Evolutionary conservation across 2,113 vertebrate genomes (phyloP), one percentile per base, ranked within the genome.

Genomic region (Psittacara wagleri): DNA sequence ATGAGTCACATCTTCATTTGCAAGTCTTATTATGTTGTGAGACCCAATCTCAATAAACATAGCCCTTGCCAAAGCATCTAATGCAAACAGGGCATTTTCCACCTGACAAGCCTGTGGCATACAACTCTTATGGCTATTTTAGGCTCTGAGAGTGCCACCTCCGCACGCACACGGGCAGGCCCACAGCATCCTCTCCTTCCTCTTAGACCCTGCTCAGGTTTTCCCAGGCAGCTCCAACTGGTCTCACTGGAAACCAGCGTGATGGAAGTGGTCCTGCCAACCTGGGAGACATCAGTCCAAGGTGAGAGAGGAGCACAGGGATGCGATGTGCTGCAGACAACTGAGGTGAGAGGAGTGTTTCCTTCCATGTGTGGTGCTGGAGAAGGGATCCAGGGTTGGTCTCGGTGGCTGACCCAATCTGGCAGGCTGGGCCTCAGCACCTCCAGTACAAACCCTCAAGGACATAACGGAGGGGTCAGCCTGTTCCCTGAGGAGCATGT

Each of bases 11-110:
- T 3, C 63, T 31, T 49, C 39, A 20, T 49, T 54, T 44, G 17
- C 35, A 49, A 37, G 19, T 37, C 70, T 31, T 6, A 7, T 6
- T 35, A 37, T 4, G 19, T 10, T 29, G 39, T 35, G 23, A 76
- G 19, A 13, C 19, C 14, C 25, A 13, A 10, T 33, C 20, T 61
- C 46, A 19, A 10, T 13, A 41, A 84, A 29, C 1, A 0, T 1
- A 61, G 55, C 31, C 22, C 33, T 14, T 43, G 39, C n/a, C 55
- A 37, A 72, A 66, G 7, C 49, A 35, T 24, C 64, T 20, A 13
- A 14, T 17, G 51, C 16, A 23, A 31, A 28, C 9, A 23, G 28
- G 12, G 5, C 7, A 2, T 29, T 66, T 75, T 24, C 63, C 41
- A 62, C 31, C 31, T 33, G n/a, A 23, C 16, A 44, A 44, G 19